Conservation (phyloP, 1,140 invertebrate species). For the Drosophila bipectinata region DNA sequence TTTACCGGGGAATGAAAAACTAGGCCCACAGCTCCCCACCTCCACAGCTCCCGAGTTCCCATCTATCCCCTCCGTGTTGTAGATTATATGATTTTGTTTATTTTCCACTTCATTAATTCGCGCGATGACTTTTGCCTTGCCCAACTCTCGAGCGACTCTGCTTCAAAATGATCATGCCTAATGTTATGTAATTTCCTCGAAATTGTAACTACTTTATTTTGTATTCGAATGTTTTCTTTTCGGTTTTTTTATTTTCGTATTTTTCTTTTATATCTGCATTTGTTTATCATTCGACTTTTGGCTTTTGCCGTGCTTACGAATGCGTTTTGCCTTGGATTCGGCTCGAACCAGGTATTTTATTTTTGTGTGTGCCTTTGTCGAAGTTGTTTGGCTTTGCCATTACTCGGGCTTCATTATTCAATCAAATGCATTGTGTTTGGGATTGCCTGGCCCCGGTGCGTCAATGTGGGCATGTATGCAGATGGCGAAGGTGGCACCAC, state of each 20-base stretch:
- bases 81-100: constrained; percentile 72
- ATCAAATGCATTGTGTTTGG: constrained; percentile 70
- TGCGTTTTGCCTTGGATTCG: constrained; percentile 49
- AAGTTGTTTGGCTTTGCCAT: constrained; percentile 67
- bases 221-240: constrained; percentile 49
- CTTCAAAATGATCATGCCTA: constrained; percentile 27
- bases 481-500: constrained; percentile 3
- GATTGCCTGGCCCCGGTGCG: constrained; percentile 24
- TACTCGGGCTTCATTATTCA: constrained; percentile 71
- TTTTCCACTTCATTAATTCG: constrained; percentile 79
- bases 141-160: constrained; percentile 18
- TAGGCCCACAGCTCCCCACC: neutral
- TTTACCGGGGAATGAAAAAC: constrained; percentile 25
- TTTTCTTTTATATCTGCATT: constrained; percentile 46
- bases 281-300: constrained; percentile 47
- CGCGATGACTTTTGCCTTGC: constrained; percentile 55
- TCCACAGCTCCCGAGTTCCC: neutral
- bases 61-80: neutral
- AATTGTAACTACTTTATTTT: constrained; percentile 66
- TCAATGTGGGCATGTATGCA: constrained; percentile 3
- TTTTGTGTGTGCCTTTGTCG: constrained; percentile 29
- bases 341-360: constrained; percentile 28
- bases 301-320: constrained; percentile 37
- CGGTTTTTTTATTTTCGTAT: constrained; percentile 18
- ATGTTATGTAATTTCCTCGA: constrained; percentile 75